Evolutionary conservation across 1,140 invertebrate genomes (phyloP), one percentile per base, ranked within the genome.

Genomic region (Lepidotrigona ventralis): DNA sequence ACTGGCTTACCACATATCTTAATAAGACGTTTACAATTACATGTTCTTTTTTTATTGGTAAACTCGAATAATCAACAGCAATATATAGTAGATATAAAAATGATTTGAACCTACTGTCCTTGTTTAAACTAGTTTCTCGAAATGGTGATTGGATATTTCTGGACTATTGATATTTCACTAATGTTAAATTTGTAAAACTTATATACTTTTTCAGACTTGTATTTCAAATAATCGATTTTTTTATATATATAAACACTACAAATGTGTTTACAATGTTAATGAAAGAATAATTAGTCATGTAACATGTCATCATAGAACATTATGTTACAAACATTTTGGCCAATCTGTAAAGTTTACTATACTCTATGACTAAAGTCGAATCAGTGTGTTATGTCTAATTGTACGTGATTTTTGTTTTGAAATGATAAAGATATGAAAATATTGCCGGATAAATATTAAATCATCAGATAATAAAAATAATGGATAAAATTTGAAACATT

Each of bases 21-120:
- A 9, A 70, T 15, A n/a, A 12, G 19, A 58, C n/a, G 19, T 82
- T 76, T 77, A 53, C 23, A 56, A 75, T 75, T 74, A 75, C 39
- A 77, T 58, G 4, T 68, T 26, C 12, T n/a, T 58, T 53, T 70
- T 39, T 23, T 70, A 78, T 78, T 83, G 54, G 64, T 46, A 54
- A 78, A 77, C 23, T 21, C 11, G 8, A 63, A n/a, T 60, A 54
- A 23, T 68, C 29, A 68, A 68, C 19, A 29, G 19, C 15, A 51
- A 64, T 64, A 74, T 15, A 19, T 5, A 33, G 14, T 33, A 51
- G 14, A 63, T 46, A 56, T 39, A 63, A 53, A 75, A 75, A 26
- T 53, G 8, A 51, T 73, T 63, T 64, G 9, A 73, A 29, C 19
- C 33, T 53, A 80, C 33, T 58, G 51, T 23, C 21, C 39, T 51